Percentiles rank a stretch among this genome's conserved stretches.
phyloP scores from a whole-genome alignment of 2,113 vertebrate species.

The Sceloporus tristichus region DNA sequence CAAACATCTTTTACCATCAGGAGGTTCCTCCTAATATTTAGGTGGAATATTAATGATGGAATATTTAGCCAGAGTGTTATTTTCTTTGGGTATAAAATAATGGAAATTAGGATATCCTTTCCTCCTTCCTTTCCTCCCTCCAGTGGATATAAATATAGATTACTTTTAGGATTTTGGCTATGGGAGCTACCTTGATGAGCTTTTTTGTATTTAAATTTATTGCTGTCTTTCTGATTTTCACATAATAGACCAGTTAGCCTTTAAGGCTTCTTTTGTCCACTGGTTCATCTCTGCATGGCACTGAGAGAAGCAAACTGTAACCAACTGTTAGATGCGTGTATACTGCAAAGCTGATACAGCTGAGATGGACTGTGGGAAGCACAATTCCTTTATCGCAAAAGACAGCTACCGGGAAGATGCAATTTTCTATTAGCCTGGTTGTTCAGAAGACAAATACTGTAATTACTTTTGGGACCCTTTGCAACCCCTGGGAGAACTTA shows the following conservation, averaged over 20 bases:
- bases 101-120: neutral
- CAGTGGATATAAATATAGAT: neutral
- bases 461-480: constrained; percentile 40
- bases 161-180: neutral
- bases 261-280: neutral
- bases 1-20: too few relatives aligned
- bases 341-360: constrained; percentile 34
- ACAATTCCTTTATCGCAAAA: constrained; percentile 40
- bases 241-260: neutral
- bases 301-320: constrained; percentile 2
- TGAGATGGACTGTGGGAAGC: neutral
- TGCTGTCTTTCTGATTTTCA: neutral
- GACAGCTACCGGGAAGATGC: constrained; percentile 9
- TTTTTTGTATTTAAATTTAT: neutral
- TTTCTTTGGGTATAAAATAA: neutral
- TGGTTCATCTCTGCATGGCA: neutral
- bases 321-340: constrained; percentile 9
- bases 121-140: neutral
- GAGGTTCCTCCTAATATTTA: too few relatives aligned
- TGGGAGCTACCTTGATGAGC: neutral
- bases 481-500: constrained; percentile 6
- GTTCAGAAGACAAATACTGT: constrained; percentile 43
- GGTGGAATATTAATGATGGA: too few relatives aligned
- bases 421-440: constrained; percentile 38
- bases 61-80: neutral